Conservation (phyloP, 2,797 vertebrate species). For the Periparus ater region DNA sequence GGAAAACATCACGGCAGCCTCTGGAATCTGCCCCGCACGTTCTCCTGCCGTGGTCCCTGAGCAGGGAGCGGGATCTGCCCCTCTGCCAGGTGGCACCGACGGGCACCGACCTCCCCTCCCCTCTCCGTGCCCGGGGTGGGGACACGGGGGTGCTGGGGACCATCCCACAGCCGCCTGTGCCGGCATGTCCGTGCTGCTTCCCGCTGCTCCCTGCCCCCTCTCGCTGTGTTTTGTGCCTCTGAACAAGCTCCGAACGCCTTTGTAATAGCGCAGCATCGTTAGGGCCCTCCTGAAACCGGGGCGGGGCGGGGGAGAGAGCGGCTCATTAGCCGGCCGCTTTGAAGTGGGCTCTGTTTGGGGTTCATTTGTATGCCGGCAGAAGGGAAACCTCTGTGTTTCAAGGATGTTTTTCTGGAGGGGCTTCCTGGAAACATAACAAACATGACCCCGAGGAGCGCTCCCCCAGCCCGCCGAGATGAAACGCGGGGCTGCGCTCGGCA, state of each 20-base stretch:
- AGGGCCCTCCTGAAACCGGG: constrained; percentile 19
- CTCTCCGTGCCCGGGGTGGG: rapidly evolving
- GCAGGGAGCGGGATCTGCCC: rapidly evolving
- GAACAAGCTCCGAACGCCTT: constrained; percentile 13
- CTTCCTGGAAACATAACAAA: constrained; percentile 62
- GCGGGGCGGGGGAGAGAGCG: not conserved
- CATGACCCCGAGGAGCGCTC: constrained; percentile 6
- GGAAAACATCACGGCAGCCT: not conserved
- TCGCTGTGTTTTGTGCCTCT: not conserved
- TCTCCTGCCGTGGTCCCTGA: rapidly evolving
- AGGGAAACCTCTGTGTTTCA: constrained; percentile 60
- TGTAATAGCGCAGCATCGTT: constrained; percentile 25
- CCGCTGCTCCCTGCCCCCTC: constrained; percentile 17
- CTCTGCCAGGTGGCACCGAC: not conserved
- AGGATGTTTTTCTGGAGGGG: constrained; percentile 58
- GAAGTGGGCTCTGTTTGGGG: constrained; percentile 62
- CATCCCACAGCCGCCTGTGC: not conserved
- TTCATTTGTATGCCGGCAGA: constrained; percentile 66
- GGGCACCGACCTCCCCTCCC: not conserved
- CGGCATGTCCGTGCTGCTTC: not conserved
- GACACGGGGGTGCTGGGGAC: not conserved
- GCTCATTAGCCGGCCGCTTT: constrained; percentile 53
- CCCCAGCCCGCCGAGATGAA: constrained; percentile 8
- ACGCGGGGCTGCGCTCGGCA: not conserved
- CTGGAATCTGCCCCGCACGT: not conserved